A percentile compares a stretch with the other conserved stretches of the same genome.
Evolutionary conservation across 35 echinoderm and acorn worm genomes (phyloP).

Genomic region (Lytechinus pictus): DNA sequence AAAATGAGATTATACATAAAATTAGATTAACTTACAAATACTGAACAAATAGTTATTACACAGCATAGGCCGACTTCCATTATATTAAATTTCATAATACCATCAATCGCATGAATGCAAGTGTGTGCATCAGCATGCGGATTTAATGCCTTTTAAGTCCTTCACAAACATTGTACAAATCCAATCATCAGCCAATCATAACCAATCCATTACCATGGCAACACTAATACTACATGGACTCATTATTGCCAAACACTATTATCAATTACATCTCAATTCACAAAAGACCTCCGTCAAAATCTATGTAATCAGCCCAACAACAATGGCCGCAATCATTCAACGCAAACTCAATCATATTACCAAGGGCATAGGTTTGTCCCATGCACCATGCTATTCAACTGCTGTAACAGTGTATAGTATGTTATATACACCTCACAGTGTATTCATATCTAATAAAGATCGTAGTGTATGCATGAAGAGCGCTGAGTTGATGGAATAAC

Average conservation of each 20-base stretch:
- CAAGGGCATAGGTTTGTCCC: neutral
- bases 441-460: neutral
- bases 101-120: neutral
- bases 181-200: neutral
- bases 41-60: neutral
- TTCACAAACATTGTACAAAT: neutral
- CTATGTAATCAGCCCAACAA: constrained; percentile 4
- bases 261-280: neutral
- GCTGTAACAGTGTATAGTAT: too few relatives aligned
- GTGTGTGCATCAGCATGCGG: neutral
- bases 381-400: too few relatives aligned
- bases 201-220: neutral
- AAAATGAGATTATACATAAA: too few relatives aligned
- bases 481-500: too few relatives aligned
- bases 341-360: neutral
- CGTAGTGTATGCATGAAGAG: neutral
- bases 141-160: neutral
- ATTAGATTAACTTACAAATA: too few relatives aligned
- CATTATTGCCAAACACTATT: neutral
- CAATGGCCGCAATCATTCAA: neutral
- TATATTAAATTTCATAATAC: neutral
- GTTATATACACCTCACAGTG: neutral
- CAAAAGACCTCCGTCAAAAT: neutral
- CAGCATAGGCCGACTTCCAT: neutral
- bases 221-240: neutral